Conservation (phyloP, 2,888 invertebrate species). For the Drosophila austrosaltans region DNA sequence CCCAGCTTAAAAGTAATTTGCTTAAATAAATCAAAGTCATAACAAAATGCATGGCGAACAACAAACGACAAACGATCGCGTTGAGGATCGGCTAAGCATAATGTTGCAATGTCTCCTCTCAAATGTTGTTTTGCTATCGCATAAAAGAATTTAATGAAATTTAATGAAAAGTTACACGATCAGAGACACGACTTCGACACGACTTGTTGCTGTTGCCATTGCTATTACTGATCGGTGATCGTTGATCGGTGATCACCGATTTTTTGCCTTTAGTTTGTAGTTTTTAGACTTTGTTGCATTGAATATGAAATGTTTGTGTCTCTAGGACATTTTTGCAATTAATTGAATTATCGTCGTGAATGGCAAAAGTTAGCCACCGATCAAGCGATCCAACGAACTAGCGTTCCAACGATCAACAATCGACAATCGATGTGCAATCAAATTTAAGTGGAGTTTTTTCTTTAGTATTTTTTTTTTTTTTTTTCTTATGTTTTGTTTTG, state of each 20-base stretch:
- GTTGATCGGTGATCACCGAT: constrained; percentile 27
- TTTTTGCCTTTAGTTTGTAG: constrained; percentile 33
- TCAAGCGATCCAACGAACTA: not conserved
- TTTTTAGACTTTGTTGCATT: constrained; percentile 62
- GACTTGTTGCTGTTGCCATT: not conserved
- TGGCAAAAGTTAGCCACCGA: constrained; percentile 48
- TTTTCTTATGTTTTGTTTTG: too few relatives aligned
- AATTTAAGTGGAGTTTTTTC: constrained; percentile 31
- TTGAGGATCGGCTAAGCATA: constrained; percentile 18
- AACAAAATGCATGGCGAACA: constrained; percentile 53
- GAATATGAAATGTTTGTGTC: constrained; percentile 68
- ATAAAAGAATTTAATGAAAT: constrained; percentile 79
- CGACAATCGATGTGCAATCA: constrained; percentile 61
- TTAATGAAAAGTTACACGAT: constrained; percentile 78
- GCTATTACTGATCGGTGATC: not conserved
- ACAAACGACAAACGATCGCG: constrained; percentile 28
- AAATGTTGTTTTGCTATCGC: constrained; percentile 65
- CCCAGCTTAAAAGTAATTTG: constrained; percentile 68
- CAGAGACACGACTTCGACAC: constrained; percentile 58
- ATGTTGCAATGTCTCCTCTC: constrained; percentile 48
- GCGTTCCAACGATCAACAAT: constrained; percentile 25
- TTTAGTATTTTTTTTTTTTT: not conserved
- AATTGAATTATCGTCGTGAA: constrained; percentile 80
- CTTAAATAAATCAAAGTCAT: constrained; percentile 76
- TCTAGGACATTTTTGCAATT: constrained; percentile 79